Conservation (phyloP, 2,113 vertebrate genomes). For the Petaurus breviceps region DNA sequence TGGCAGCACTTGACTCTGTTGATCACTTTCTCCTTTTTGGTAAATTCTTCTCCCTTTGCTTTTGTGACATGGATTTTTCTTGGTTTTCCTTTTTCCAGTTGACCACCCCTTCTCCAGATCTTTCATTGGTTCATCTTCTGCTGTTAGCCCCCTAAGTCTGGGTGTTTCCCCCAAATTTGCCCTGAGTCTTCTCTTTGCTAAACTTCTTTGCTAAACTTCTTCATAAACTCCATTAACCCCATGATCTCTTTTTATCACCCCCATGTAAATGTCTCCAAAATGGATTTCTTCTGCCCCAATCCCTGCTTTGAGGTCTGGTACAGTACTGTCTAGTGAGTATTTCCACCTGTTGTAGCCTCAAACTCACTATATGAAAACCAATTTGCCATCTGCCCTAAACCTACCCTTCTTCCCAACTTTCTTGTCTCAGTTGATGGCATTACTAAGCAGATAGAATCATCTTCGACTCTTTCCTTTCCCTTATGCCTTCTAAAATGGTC, state of each 20-base stretch:
- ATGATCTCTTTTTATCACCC: neutral
- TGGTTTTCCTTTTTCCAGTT: neutral
- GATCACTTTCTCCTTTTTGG: too few species aligned
- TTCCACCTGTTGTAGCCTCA: neutral
- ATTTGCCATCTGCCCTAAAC: neutral
- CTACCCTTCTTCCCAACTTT: neutral
- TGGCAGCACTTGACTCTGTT: too few species aligned
- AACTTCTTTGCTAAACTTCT: neutral
- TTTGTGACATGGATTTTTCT: neutral
- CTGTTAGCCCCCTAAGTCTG: neutral
- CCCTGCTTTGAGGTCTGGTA: too few species aligned
- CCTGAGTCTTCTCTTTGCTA: neutral
- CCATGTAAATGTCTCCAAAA: neutral
- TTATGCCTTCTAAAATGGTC: neutral
- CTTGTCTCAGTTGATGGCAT: neutral
- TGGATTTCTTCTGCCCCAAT: neutral
- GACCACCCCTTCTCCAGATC: neutral
- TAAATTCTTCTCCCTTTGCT: neutral
- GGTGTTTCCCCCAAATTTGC: neutral
- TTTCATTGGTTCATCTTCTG: neutral
- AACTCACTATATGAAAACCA: neutral
- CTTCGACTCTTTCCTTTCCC: neutral
- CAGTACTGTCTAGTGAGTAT: neutral
- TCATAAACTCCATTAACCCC: neutral
- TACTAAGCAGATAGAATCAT: neutral